A percentile compares a stretch with the other conserved stretches of the same genome.
Conservation (phyloP, 2,797 vertebrate genomes). For the Peromyscus melanophrys region DNA sequence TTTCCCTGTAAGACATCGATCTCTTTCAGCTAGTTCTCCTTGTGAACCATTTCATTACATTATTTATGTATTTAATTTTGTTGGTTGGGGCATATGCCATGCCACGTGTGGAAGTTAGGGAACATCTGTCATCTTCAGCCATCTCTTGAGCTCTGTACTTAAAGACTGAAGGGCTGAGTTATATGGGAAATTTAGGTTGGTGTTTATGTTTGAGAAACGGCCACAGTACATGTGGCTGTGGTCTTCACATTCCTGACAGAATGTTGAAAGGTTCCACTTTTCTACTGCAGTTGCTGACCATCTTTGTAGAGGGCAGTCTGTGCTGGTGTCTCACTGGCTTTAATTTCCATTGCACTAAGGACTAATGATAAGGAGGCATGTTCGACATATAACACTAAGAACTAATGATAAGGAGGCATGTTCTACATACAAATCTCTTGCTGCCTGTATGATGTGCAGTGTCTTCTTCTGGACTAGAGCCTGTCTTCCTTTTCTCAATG, state of each 20-base stretch:
- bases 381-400: background rate
- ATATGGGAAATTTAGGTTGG: background rate
- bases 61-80: background rate
- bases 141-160: background rate
- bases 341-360: conserved; percentile 2
- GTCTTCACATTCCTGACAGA: background rate
- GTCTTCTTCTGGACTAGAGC: background rate
- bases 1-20: background rate
- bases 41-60: background rate
- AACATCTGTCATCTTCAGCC: background rate
- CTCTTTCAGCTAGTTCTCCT: background rate
- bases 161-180: background rate
- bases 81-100: background rate
- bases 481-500: background rate
- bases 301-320: background rate
- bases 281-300: background rate
- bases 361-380: no score
- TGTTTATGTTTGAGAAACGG: background rate
- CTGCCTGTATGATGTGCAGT: background rate
- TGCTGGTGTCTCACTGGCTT: background rate
- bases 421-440: background rate
- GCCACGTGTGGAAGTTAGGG: background rate
- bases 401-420: background rate
- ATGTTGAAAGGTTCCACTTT: background rate
- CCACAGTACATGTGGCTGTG: background rate